These are phyloP conservation scores for Sepiola atlantica DNA, from an alignment of 2,888 invertebrate genomes.

Conservation along the genomic window DNA sequence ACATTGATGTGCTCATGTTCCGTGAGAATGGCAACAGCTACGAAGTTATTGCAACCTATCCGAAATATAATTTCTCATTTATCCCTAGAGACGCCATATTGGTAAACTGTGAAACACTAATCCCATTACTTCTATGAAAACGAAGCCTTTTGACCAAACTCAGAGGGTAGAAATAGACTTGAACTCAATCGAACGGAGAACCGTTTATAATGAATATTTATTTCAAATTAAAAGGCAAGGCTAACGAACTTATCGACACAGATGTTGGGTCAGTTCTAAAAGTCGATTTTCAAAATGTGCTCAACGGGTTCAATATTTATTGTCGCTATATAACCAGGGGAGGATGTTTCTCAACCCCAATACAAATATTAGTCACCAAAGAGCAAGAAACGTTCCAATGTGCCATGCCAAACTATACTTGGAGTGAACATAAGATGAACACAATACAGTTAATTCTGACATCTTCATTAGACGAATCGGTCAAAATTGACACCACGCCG, in stretches of 20 bases:
- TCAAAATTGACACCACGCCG: slow-evolving; percentile 57
- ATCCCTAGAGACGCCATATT: neutral
- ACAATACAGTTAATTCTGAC: slow-evolving; percentile 53
- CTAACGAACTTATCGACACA: slow-evolving; percentile 59
- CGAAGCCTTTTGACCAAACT: neutral
- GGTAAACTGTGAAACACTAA: neutral
- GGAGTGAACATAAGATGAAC: slow-evolving; percentile 59
- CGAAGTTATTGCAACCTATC: slow-evolving; percentile 57
- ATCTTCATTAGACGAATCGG: no score
- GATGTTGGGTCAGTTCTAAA: slow-evolving; percentile 60
- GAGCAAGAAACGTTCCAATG: slow-evolving; percentile 52
- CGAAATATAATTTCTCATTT: slow-evolving; percentile 52
- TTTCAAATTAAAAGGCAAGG: slow-evolving; percentile 59
- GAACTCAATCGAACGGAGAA: neutral
- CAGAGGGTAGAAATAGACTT: neutral
- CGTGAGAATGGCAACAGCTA: slow-evolving; percentile 53
- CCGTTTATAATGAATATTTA: slow-evolving; percentile 51
- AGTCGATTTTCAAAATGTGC: no score
- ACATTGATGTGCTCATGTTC: slow-evolving; percentile 61
- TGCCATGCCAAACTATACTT: slow-evolving; percentile 59
- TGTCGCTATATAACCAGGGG: slow-evolving; percentile 54
- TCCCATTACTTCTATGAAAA: neutral
- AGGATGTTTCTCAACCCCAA: slow-evolving; percentile 49
- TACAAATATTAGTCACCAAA: slow-evolving; percentile 51
- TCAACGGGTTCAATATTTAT: slow-evolving; percentile 49